Evolutionary conservation across 2,888 invertebrate species (phyloP), one percentile per base, ranked within the genome.

Genomic region (Pediacus dermestoides): DNA sequence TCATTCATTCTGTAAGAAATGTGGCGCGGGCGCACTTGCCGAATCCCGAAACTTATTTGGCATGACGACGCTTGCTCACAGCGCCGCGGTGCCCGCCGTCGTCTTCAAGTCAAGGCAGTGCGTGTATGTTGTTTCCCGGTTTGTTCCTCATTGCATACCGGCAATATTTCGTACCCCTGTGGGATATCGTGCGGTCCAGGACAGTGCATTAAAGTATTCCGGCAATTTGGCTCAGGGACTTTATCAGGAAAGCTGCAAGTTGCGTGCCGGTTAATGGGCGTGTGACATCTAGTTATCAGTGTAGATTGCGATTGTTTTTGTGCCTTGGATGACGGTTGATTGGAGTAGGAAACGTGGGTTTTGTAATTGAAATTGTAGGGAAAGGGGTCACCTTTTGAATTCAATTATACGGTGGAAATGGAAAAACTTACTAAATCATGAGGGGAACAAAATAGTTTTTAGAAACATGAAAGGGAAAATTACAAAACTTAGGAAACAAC

Each of bases 61-160:
- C 8, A 42, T 50, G 44, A 32, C 50, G 54, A 57, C 60, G 60
- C 58, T 44, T 60, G 58, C 58, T 41, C 57, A 54, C 42, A 54
- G 30, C 47, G 49, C 44, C 48, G 42, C 46, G 50, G 46, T 52
- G 52, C 39, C 43, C 48, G 50, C 36, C 52, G 60, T 50, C 58
- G 55, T 50, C 57, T 48, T 43, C 39, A 41, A 44, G 53, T 58
- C 48, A 54, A 49, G 48, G 43, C 50, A 48, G 49, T 50, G 48
- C 53, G 52, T 52, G 57, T 42, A 38, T 37, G 14, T 34, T n/a
- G 28, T 11, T 11, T 3, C 28, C 7, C 14, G 13, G 14, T 28
- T n/a, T n/a, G 32, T 42, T 27, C 37, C 44, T 28, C 28, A 28
- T 28, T 4, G 26, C 4, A 30, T 10, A 15, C 42, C 44, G 44